These are phyloP conservation scores for Nyctereutes procyonoides DNA, from an alignment of 2,113 vertebrate species.

Conservation along the genomic window DNA sequence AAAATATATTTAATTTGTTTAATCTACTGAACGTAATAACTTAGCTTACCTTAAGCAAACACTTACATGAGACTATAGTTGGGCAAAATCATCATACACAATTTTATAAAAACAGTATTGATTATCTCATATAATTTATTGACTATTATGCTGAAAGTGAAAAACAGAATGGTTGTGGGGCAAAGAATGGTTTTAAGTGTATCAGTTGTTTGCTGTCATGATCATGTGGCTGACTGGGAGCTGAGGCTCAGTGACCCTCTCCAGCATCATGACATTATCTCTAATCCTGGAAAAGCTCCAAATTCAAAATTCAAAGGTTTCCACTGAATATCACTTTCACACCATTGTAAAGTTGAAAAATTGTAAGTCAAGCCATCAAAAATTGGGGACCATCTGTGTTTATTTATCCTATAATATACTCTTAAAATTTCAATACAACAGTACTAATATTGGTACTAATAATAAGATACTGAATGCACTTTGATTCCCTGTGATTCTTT, in stretches of 20 bases:
- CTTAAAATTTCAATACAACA: not conserved
- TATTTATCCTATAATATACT: not conserved
- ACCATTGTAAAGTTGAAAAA: not conserved
- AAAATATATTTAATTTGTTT: not conserved
- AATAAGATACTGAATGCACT: not conserved
- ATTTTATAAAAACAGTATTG: not conserved
- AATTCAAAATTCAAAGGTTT: not conserved
- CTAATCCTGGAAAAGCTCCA: not conserved
- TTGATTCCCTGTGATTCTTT: not conserved
- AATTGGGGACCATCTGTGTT: not conserved
- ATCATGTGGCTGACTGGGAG: not conserved
- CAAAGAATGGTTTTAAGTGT: not conserved
- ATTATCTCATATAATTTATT: not conserved
- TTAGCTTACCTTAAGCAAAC: not conserved
- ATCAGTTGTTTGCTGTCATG: not conserved
- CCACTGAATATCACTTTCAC: not conserved
- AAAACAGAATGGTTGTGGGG: not conserved
- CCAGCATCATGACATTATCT: not conserved
- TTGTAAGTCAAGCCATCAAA: not conserved
- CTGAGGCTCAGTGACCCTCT: not conserved
- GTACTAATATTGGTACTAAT: not conserved
- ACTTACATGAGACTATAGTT: not conserved
- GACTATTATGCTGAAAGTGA: not conserved
- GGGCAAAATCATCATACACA: not conserved
- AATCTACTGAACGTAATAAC: not conserved